A percentile compares a stretch with the other conserved stretches of the same genome.
Evolutionary conservation across 2,797 vertebrate genomes (phyloP).

Genomic region (Rhabdophis nuchalis): DNA sequence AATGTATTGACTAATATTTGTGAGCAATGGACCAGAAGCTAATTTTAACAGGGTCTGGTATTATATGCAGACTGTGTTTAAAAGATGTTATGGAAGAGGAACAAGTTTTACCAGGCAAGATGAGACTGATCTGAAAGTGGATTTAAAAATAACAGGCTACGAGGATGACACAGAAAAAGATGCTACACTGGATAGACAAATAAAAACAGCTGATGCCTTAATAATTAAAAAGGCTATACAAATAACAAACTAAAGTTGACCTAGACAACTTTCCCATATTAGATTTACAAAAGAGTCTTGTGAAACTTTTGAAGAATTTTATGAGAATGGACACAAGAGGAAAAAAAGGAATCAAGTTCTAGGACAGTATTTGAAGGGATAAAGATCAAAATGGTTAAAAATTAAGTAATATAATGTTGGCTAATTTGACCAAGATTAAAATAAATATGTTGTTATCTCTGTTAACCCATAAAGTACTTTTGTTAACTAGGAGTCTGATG

Average conservation of each 20-base stretch:
- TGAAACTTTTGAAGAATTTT: background rate
- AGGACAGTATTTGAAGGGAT: background rate
- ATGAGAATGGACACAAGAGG: background rate
- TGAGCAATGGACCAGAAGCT: background rate
- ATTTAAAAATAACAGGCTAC: background rate
- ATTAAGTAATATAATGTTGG: background rate
- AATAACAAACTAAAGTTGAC: background rate
- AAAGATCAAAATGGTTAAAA: background rate
- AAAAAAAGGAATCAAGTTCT: background rate
- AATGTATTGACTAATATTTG: background rate
- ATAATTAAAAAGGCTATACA: background rate
- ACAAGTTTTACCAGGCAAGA: background rate
- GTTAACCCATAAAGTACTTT: background rate
- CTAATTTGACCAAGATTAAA: background rate
- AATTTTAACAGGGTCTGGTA: background rate
- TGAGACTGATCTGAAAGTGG: background rate
- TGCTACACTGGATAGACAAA: background rate
- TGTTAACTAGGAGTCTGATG: background rate
- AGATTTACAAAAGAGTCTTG: background rate
- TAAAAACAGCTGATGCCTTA: background rate
- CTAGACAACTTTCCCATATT: background rate
- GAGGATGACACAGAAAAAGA: background rate
- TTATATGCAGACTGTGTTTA: background rate
- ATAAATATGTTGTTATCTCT: background rate
- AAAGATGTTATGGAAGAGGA: background rate